phyloP scores from a whole-genome alignment of 1,140 invertebrate genomes.

The Neodiprion lecontei region DNA sequence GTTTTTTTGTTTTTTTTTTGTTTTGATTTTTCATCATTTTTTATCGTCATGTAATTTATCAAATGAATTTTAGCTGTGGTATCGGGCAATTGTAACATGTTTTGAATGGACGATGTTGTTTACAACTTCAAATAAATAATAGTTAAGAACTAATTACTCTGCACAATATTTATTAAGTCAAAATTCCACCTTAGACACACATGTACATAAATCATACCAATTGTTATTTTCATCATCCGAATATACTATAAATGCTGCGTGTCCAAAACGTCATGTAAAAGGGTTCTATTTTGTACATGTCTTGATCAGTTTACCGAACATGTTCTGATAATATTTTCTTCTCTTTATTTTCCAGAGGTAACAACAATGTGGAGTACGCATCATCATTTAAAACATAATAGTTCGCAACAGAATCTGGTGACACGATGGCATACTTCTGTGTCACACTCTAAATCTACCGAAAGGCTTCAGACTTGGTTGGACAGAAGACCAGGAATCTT shows the following conservation, averaged over 20 bases:
- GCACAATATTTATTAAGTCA: no score
- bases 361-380: neutral
- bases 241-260: neutral
- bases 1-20: no score
- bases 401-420: neutral
- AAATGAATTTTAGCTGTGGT: neutral
- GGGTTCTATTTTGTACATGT: no score
- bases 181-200: no score
- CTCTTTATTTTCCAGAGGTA: neutral
- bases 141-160: no score
- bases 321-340: no score
- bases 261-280: no score
- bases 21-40: neutral
- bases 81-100: neutral
- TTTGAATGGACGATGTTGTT: no score
- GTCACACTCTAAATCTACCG: neutral
- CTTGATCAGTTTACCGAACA: no score
- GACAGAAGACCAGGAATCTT: conserved; percentile 21
- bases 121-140: no score
- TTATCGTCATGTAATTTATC: neutral
- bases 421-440: neutral
- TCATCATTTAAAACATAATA: neutral
- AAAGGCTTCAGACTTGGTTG: neutral
- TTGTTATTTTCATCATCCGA: neutral
- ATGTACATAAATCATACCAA: neutral